A percentile compares a stretch with the other conserved stretches of the same genome.
phyloP scores from a whole-genome alignment of 2,113 vertebrate genomes.

The Cromileptes altivelis region DNA sequence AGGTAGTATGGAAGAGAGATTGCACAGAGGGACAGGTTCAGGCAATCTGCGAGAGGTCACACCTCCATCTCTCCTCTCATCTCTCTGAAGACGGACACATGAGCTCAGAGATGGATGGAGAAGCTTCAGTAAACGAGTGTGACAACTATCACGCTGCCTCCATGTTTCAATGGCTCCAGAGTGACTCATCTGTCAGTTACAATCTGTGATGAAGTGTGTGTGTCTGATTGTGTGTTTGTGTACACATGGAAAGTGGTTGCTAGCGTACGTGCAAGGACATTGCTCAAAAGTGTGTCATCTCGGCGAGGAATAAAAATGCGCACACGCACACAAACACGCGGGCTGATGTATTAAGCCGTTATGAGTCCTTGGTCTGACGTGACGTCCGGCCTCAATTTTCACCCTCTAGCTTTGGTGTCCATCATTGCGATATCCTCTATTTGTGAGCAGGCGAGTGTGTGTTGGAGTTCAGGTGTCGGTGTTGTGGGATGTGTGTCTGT shows the following conservation, averaged over 20 bases:
- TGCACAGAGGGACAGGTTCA: slow-evolving; percentile 8
- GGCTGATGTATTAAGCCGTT: slow-evolving; percentile 67
- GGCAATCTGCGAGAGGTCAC: slow-evolving; percentile 48
- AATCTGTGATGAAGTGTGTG: slow-evolving; percentile 35
- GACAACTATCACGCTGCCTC: slow-evolving; percentile 39
- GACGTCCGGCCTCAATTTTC: slow-evolving; percentile 74
- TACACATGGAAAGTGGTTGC: background rate
- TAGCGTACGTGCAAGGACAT: slow-evolving; percentile 10
- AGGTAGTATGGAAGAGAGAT: background rate
- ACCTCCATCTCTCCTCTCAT: slow-evolving; percentile 37
- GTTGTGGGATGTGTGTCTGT: slow-evolving; percentile 19
- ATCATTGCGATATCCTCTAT: slow-evolving; percentile 51
- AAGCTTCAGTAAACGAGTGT: slow-evolving; percentile 58
- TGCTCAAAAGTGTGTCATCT: slow-evolving; percentile 32
- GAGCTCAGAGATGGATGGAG: slow-evolving; percentile 43
- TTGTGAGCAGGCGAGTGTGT: slow-evolving; percentile 39
- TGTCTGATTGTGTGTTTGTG: slow-evolving; percentile 30
- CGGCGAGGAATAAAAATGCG: slow-evolving; percentile 5
- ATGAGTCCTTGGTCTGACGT: slow-evolving; percentile 66
- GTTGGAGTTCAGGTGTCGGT: slow-evolving; percentile 16
- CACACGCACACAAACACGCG: slow-evolving; percentile 25
- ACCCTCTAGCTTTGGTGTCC: slow-evolving; percentile 64
- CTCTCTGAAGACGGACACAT: slow-evolving; percentile 29
- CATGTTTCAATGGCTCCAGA: slow-evolving; percentile 29
- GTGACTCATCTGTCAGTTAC: slow-evolving; percentile 51